Percentiles rank a stretch among this genome's conserved stretches.
These are phyloP conservation scores for Coracias cyanogaster DNA, from an alignment of 2,797 vertebrate genomes.

Conservation along the genomic window DNA sequence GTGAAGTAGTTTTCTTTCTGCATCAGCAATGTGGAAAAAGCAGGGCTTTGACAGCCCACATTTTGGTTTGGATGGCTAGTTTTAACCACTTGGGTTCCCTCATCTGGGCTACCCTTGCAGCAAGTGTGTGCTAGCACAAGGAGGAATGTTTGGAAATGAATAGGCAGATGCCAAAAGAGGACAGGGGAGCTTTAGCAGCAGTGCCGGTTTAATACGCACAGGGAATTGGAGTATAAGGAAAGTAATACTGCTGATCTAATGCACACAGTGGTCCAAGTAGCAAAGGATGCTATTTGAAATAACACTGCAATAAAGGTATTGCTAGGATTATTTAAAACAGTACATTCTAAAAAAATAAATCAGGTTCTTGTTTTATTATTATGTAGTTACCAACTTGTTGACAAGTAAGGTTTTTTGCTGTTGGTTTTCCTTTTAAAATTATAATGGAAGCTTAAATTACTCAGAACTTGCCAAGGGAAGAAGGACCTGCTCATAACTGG, in stretches of 20 bases:
- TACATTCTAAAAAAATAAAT: background rate
- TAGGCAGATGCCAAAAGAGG: background rate
- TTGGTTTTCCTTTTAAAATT: background rate
- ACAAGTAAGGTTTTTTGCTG: background rate
- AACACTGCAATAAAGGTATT: background rate
- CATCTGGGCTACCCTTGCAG: background rate
- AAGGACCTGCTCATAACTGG: background rate
- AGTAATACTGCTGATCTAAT: background rate
- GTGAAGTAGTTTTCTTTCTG: background rate
- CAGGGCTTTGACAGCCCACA: background rate
- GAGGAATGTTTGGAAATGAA: background rate
- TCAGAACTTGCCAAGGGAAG: background rate
- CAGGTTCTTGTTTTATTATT: background rate
- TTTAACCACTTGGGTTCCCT: background rate
- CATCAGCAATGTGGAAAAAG: background rate
- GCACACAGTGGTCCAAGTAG: background rate
- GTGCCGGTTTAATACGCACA: fast-evolving
- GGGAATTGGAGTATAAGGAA: background rate
- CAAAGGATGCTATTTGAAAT: background rate
- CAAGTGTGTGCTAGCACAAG: background rate
- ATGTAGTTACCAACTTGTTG: background rate
- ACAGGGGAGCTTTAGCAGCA: background rate
- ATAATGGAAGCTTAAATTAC: background rate
- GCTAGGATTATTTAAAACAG: background rate
- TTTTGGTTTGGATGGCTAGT: background rate